Conservation (phyloP, 2,113 vertebrate species). For the Aphelocoma coerulescens region DNA sequence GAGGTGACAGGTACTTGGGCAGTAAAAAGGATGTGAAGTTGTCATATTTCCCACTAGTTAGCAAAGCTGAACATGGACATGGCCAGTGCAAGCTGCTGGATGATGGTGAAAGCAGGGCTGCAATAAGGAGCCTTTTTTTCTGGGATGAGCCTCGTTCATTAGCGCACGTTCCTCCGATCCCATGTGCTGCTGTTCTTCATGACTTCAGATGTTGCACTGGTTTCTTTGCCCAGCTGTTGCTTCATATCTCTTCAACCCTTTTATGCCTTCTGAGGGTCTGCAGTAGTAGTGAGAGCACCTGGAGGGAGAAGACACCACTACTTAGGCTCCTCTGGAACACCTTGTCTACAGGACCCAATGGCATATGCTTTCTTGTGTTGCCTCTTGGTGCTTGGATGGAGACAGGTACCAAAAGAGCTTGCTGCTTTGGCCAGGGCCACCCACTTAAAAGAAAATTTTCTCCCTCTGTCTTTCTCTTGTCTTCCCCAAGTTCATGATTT, state of each 20-base stretch:
- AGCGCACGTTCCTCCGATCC: not conserved
- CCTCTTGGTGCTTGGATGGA: not conserved
- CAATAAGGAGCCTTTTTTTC: not conserved
- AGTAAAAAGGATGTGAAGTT: not conserved
- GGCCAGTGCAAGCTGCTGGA: not conserved
- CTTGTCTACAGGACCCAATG: not conserved
- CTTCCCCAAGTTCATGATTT: not conserved
- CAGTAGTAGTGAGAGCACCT: not conserved
- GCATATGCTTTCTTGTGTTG: not conserved
- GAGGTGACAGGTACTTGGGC: not conserved
- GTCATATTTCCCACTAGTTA: not conserved
- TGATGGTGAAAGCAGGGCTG: not conserved
- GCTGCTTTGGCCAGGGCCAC: not conserved
- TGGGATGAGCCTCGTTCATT: not conserved
- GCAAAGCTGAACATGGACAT: rapidly evolving
- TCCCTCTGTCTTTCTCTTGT: not conserved
- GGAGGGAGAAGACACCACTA: not conserved
- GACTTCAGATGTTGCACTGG: not conserved
- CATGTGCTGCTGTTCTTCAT: not conserved
- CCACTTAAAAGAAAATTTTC: not conserved
- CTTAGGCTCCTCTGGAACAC: not conserved
- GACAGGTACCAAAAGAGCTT: not conserved
- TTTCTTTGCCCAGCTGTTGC: not conserved
- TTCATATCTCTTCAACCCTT: rapidly evolving
- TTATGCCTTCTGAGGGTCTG: not conserved